Conservation (phyloP, 2,888 invertebrate species). For the Scrobipalpa costella region DNA sequence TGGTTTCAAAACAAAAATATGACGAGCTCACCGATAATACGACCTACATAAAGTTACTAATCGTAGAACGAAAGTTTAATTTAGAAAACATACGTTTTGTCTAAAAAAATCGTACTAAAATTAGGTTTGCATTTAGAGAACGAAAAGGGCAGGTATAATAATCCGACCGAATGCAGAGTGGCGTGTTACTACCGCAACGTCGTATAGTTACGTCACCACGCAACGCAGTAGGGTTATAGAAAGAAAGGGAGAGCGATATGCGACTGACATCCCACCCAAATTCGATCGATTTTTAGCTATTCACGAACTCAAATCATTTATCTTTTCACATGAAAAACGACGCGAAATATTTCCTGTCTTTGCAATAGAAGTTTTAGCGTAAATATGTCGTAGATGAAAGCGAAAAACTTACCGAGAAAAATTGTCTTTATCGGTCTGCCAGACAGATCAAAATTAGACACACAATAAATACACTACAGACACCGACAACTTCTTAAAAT, state of each 20-base stretch:
- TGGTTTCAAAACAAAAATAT: neutral
- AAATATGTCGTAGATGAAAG: conserved; percentile 45
- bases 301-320: conserved; percentile 44
- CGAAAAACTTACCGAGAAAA: conserved; percentile 70
- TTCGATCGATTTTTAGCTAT: conserved; percentile 77
- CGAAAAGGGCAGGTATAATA: conserved; percentile 56
- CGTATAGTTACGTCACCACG: conserved; percentile 64
- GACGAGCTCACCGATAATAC: neutral
- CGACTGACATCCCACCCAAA: conserved; percentile 72
- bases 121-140: conserved; percentile 43
- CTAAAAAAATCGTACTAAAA: conserved; percentile 35
- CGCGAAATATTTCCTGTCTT: conserved; percentile 38
- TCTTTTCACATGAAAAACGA: conserved; percentile 39
- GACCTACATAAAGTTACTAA: neutral
- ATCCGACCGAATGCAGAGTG: conserved; percentile 55
- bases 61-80: conserved; percentile 35
- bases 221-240: conserved; percentile 63
- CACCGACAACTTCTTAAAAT: conserved; percentile 50
- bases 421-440: conserved; percentile 61
- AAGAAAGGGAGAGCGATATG: conserved; percentile 53
- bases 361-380: conserved; percentile 39
- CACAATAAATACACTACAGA: conserved; percentile 65
- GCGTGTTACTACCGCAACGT: conserved; percentile 49
- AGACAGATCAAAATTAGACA: conserved; percentile 77
- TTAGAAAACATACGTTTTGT: conserved; percentile 48